phyloP scores from a whole-genome alignment of 2,888 invertebrate species.

The Seira musarum region DNA sequence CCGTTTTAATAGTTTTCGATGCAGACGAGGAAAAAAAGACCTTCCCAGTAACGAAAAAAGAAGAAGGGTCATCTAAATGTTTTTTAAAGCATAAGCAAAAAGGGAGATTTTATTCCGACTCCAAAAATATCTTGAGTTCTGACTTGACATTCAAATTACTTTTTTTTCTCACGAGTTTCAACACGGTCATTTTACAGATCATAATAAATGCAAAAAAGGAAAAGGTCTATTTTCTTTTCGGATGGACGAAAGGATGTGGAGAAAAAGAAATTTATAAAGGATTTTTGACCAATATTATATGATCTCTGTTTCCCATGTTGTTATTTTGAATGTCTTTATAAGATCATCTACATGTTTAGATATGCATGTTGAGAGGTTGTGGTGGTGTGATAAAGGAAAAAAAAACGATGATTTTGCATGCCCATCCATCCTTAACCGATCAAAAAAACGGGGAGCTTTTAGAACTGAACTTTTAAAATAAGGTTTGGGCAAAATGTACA shows the following conservation, averaged over 20 bases:
- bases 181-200: neutral
- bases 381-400: too few species aligned
- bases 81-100: neutral
- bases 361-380: neutral
- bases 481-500: neutral
- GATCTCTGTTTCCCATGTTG: slow-evolving; percentile 2
- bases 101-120: slow-evolving; percentile 1
- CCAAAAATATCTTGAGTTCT: slow-evolving; percentile 10
- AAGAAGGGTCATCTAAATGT: slow-evolving; percentile 17
- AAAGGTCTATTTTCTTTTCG: neutral
- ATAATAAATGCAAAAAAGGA: neutral
- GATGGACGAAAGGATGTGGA: neutral
- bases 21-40: neutral
- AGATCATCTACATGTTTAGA: slow-evolving; percentile 12
- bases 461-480: neutral
- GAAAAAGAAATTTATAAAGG: neutral
- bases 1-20: neutral
- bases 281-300: slow-evolving; percentile 1
- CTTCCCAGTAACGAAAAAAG: neutral
- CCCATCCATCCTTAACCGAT: slow-evolving; percentile 7
- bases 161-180: slow-evolving; percentile 8
- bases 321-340: neutral
- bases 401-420: slow-evolving; percentile 6
- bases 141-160: neutral
- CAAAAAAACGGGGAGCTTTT: neutral